Percentiles rank a stretch among this genome's conserved stretches.
phyloP scores from a whole-genome alignment of 1,140 invertebrate species.

The Phortica variegata region DNA sequence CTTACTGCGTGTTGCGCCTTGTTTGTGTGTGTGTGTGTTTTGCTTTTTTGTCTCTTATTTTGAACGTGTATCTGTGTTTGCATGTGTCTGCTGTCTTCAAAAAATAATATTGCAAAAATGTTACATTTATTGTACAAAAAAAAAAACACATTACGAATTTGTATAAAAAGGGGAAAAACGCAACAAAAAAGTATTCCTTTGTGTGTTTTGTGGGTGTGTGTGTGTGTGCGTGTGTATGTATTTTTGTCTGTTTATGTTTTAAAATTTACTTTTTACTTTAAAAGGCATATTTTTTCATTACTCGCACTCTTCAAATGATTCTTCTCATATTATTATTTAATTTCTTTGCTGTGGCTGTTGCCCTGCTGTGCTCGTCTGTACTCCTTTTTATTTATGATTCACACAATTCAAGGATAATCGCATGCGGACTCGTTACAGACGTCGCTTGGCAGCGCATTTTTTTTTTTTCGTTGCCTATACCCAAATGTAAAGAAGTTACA shows the following conservation, averaged over 20 bases:
- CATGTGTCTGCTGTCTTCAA: no score
- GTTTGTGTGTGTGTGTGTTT: not conserved
- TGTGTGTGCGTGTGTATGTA: conserved; percentile 20
- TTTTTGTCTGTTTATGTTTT: conserved; percentile 7
- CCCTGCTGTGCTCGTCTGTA: not conserved
- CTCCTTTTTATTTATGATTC: no score
- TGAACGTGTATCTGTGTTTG: not conserved
- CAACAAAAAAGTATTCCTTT: conserved; percentile 21
- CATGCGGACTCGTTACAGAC: conserved; percentile 26
- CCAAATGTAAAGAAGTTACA: no score
- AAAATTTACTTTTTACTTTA: not conserved
- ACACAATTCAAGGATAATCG: no score
- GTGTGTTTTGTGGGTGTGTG: conserved; percentile 1
- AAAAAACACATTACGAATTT: conserved; percentile 5
- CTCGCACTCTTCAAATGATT: conserved; percentile 24
- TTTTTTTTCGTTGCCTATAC: no score
- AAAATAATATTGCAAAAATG: conserved; percentile 13
- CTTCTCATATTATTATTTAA: conserved; percentile 19
- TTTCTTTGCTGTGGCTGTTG: not conserved
- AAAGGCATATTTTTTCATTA: conserved; percentile 3
- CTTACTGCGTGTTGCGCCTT: conserved; percentile 1
- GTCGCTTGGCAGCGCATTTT: no score
- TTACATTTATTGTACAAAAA: not conserved
- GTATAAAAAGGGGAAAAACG: conserved; percentile 21
- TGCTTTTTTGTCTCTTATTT: not conserved